phyloP scores from a whole-genome alignment of 2,797 vertebrate species.

The Enteromius argenteus region DNA sequence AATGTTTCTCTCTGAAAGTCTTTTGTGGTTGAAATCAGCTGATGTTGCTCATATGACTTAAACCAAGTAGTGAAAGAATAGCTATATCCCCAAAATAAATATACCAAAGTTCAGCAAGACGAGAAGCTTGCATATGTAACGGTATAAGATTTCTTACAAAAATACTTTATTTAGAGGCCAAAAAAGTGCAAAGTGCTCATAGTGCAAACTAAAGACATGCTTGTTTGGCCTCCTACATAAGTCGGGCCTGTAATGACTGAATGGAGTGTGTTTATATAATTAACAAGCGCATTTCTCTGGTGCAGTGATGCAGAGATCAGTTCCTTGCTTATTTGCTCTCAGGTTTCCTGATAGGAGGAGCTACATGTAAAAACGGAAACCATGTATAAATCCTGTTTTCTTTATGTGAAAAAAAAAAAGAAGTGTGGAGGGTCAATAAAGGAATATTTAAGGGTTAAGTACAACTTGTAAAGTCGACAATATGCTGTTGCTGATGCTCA shows the following conservation, averaged over 20 bases:
- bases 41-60: not conserved
- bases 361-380: not conserved
- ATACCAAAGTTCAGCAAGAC: not conserved
- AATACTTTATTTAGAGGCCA: not conserved
- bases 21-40: not conserved
- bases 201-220: not conserved
- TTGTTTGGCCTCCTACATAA: not conserved
- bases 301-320: slow-evolving; percentile 35
- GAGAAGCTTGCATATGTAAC: not conserved
- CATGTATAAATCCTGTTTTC: slow-evolving; percentile 24
- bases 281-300: slow-evolving; percentile 25
- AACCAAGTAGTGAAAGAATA: not conserved
- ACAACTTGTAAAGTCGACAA: not conserved
- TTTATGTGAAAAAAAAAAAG: not conserved
- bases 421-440: not conserved
- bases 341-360: slow-evolving; percentile 6
- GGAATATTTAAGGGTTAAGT: not conserved
- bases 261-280: not conserved
- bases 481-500: not conserved
- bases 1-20: not conserved
- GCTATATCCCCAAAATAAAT: no score
- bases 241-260: not conserved
- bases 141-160: not conserved
- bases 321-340: not conserved
- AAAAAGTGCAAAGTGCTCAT: not conserved